A percentile compares a stretch with the other conserved stretches of the same genome.
These are phyloP conservation scores for Acronicta psi DNA, from an alignment of 2,888 invertebrate species.

Conservation along the genomic window DNA sequence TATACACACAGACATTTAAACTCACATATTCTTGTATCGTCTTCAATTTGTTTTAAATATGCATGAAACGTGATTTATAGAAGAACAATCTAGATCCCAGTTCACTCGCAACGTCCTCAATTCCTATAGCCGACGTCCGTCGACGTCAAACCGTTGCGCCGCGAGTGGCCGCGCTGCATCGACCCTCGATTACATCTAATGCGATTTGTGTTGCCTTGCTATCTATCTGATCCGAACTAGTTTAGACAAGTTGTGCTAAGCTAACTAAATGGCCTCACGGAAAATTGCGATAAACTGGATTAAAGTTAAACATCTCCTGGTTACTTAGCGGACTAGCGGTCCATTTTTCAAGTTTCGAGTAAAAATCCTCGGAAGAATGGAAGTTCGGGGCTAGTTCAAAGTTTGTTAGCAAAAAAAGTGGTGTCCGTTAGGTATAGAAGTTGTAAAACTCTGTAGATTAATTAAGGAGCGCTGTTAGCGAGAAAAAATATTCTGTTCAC, in stretches of 20 bases:
- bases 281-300: constrained; percentile 33
- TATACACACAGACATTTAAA: background rate
- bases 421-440: constrained; percentile 37
- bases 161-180: constrained; percentile 56
- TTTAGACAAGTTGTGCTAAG: constrained; percentile 66
- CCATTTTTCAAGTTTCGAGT: constrained; percentile 12
- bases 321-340: constrained; percentile 4
- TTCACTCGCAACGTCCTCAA: constrained; percentile 23
- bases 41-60: background rate
- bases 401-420: constrained; percentile 29
- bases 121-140: constrained; percentile 31
- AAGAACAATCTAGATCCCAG: constrained; percentile 25
- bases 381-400: constrained; percentile 33
- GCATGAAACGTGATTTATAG: constrained; percentile 11
- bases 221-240: constrained; percentile 69
- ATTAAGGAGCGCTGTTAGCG: constrained; percentile 25
- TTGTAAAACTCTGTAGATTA: constrained; percentile 40
- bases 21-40: background rate
- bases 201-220: constrained; percentile 78
- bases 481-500: constrained; percentile 22
- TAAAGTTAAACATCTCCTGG: constrained; percentile 15
- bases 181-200: constrained; percentile 76
- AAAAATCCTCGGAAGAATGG: constrained; percentile 14
- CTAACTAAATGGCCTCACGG: constrained; percentile 26
- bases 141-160: constrained; percentile 29